Base-by-base conservation (phyloP, 2,888 invertebrate genomes). In the Orthonevra nobilis region DNA sequence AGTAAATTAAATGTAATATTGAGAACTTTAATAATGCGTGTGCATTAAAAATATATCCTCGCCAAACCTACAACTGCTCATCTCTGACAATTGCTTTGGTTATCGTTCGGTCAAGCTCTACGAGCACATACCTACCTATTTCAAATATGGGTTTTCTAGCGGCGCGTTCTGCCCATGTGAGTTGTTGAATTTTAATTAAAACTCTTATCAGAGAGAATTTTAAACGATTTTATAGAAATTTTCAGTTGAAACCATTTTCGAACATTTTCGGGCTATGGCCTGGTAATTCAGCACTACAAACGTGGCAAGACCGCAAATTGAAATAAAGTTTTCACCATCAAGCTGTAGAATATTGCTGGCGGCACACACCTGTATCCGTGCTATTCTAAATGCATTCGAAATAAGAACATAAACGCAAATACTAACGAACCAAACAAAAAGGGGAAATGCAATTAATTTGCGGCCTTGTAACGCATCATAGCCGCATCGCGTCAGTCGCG, bases 391-490 rank as follows among this genome's bases (percentile, higher is more conserved):
- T 73, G n/a, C n/a, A 10, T 28, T 46, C 15, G 28, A 56, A 10
- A 10, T n/a, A n/a, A 10, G 9, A 32, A 10, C 28, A 26, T 9
- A 6, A 38, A 50, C n/a, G 38, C 14, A 26, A 69, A 64, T 50
- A 42, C 17, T 34, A 69, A 50, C 42, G 7, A 48, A 28, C 26
- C 26, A 61, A 66, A 64, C 48, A 60, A 73, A 52, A 61, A 52
- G 46, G 60, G 61, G 56, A 73, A 66, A 72, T 68, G 73, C 60
- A 79, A 79, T 79, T 79, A 79, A 79, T 73, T 72, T 79, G 30
- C 30, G 40, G 38, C 66, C 40, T 60, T 38, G 42, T 26, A 58
- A 66, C 58, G 46, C 66, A 68, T 73, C 73, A 73, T 66, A 34
- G 48, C 40, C 46, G 17, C 23, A 42, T 36, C 7, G 17, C 32